Percentiles rank a stretch among this genome's conserved stretches.
Conservation (phyloP, 2,888 invertebrate species). For the Seira musarum region DNA sequence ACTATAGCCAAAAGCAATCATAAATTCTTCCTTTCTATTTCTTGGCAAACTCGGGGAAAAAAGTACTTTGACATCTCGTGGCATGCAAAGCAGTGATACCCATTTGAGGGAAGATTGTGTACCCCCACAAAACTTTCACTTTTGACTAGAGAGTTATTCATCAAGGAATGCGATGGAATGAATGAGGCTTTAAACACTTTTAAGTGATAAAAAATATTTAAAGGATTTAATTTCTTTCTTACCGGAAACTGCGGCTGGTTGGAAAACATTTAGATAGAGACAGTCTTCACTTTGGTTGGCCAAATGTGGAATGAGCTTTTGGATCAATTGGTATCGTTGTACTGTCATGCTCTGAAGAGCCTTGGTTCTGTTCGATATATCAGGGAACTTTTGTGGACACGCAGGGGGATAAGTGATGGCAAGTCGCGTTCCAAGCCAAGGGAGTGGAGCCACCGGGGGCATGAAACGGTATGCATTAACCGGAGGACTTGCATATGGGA, state of each 20-base stretch:
- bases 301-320: conserved; percentile 65
- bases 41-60: conserved; percentile 34
- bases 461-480: conserved; percentile 68
- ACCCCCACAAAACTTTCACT: no score
- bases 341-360: conserved; percentile 67
- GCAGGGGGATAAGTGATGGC: conserved; percentile 66
- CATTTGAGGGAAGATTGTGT: no score
- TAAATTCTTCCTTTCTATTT: conserved; percentile 46
- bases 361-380: conserved; percentile 72
- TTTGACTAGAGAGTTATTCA: no score
- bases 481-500: conserved; percentile 68
- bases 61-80: conserved; percentile 41
- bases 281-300: conserved; percentile 69
- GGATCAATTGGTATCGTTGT: conserved; percentile 65
- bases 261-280: conserved; percentile 67
- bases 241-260: conserved; percentile 62
- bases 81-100: no score
- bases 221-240: no score
- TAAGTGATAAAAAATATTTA: no score
- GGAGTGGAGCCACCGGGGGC: conserved; percentile 69
- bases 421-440: conserved; percentile 64
- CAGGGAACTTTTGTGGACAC: conserved; percentile 79
- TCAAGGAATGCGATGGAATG: no score
- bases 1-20: conserved; percentile 42
- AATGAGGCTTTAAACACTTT: no score